phyloP scores from a whole-genome alignment of 2,888 invertebrate genomes.

The Brachylomia viminalis region DNA sequence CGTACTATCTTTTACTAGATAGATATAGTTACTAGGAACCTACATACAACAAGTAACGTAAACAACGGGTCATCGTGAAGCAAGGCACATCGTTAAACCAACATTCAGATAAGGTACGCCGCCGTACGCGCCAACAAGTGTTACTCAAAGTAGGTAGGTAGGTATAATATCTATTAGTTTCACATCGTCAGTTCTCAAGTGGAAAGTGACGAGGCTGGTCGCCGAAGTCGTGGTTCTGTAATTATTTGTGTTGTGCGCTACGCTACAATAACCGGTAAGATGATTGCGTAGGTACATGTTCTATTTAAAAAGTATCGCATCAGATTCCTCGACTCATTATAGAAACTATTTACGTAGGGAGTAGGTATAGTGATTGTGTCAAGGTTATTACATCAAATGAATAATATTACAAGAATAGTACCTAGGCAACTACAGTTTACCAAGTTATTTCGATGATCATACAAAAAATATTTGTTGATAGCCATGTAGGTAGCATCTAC shows the following conservation, averaged over 20 bases:
- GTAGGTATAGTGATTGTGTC: constrained; percentile 28
- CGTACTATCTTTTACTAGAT: background rate
- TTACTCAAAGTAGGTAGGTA: constrained; percentile 64
- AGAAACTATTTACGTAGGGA: constrained; percentile 53
- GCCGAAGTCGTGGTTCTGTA: constrained; percentile 53
- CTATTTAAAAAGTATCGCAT: constrained; percentile 67
- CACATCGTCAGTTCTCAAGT: constrained; percentile 66
- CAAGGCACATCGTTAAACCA: constrained; percentile 68
- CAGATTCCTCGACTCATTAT: constrained; percentile 52
- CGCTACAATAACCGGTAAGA: constrained; percentile 74
- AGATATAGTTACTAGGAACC: too few relatives aligned
- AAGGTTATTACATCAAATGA: constrained; percentile 46
- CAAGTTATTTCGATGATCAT: constrained; percentile 60
- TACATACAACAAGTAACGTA: constrained; percentile 17
- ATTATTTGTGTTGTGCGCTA: constrained; percentile 64
- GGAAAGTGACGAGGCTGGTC: constrained; percentile 71
- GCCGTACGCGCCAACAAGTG: constrained; percentile 64
- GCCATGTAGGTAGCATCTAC: background rate
- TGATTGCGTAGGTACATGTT: constrained; percentile 55
- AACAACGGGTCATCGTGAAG: constrained; percentile 59
- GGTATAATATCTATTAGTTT: constrained; percentile 59
- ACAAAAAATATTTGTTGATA: constrained; percentile 45
- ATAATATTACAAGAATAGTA: constrained; percentile 26
- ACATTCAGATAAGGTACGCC: constrained; percentile 79
- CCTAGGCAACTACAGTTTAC: constrained; percentile 15